Evolutionary conservation across 2,113 vertebrate species (phyloP).

Genomic region (Daboia siamensis): DNA sequence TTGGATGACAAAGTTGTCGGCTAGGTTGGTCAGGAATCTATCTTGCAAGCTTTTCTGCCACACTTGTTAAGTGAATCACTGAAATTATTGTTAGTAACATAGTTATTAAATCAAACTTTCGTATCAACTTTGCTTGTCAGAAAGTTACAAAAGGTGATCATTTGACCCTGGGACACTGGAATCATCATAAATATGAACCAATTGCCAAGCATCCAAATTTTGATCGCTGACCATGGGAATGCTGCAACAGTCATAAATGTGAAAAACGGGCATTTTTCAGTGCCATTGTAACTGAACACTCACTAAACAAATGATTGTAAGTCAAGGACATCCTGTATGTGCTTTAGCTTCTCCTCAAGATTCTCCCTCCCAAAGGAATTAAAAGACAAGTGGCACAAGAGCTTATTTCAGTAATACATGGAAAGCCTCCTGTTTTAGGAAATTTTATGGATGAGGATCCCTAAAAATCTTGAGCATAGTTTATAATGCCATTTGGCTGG

Average conservation of each 20-base stretch:
- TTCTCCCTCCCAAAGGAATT: background rate
- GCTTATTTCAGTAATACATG: background rate
- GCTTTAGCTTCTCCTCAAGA: background rate
- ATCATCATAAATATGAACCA: background rate
- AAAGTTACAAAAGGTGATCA: background rate
- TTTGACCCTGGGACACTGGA: background rate
- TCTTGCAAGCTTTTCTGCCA: background rate
- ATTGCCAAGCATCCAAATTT: background rate
- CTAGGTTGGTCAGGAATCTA: background rate
- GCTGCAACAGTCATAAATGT: background rate
- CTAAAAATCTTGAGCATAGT: background rate
- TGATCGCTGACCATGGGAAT: background rate
- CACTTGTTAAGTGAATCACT: background rate
- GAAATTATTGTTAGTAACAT: background rate
- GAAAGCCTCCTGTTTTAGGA: background rate
- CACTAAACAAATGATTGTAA: background rate
- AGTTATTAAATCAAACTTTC: background rate
- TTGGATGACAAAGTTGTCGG: too few species aligned
- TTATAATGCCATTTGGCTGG: background rate
- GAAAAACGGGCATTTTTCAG: background rate
- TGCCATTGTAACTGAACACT: background rate
- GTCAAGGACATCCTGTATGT: background rate
- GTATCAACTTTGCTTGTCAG: background rate
- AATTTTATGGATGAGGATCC: background rate
- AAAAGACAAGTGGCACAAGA: background rate